Base-by-base conservation (phyloP, 2,888 invertebrate genomes). In the Stenodera caucasica region DNA sequence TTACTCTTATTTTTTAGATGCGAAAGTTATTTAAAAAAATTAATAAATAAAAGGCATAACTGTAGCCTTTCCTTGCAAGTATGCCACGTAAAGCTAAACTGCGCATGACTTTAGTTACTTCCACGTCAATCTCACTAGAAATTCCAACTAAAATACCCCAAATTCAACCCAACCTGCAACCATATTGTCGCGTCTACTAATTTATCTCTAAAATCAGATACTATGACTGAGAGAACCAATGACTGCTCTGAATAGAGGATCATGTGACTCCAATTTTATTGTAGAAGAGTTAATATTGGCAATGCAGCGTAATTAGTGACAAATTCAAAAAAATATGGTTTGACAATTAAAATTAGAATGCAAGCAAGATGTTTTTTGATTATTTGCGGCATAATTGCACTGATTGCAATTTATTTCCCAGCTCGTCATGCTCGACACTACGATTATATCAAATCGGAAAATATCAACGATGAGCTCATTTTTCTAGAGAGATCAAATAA, bases 41-140 rank as follows among this genome's bases (percentile, higher is more conserved):
- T 68, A 68, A 67, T 71, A 70, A 71, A 72, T 68, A 71, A 70
- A 70, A 66, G 65, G 60, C 72, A 70, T 72, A 54, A 70, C 70
- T 70, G 55, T 61, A 66, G 64, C 63, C 59, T 68, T 65, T 68
- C 69, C 62, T 70, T 68, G 70, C 69, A 71, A 68, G 67, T 71
- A 76, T 85, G 85, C 85, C 85, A 85, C 85, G 85, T 85, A 85
- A 85, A 84, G 84, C 77, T 75, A 77, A 73, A 81, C 71, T 79
- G 81, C 84, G 84, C 85, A 84, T 81, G 84, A 18, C 81, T 81
- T 80, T 76, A 69, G 75, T 77, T 74, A 78, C 77, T 72, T 81
- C 80, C 81, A 81, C 81, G 81, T 81, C 80, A 80, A 76, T 75
- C 69, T 75, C 70, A 70, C 71, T 57, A 71, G 63, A 70, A 66